Evolutionary conservation across 2,888 invertebrate species (phyloP).

Genomic region (Drosophila stalkeri): DNA sequence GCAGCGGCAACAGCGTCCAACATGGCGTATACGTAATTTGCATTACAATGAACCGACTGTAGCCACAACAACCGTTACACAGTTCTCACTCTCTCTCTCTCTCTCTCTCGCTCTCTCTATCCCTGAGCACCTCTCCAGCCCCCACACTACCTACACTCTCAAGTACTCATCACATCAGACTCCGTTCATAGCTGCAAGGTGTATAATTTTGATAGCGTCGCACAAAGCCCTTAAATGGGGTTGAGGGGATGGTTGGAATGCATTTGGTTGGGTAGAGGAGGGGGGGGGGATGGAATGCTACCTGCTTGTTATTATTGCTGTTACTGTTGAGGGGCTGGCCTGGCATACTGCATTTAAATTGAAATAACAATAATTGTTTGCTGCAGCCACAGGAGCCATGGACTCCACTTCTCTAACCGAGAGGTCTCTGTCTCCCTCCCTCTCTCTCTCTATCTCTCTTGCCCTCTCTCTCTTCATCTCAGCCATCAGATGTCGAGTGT

Average conservation of each 20-base stretch:
- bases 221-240: conserved; percentile 45
- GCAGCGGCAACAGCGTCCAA: conserved; percentile 24
- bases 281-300: not conserved
- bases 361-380: conserved; percentile 75
- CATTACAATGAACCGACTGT: conserved; percentile 68
- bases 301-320: not conserved
- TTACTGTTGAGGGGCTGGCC: conserved; percentile 4
- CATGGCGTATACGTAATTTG: conserved; percentile 74
- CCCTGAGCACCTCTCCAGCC: too few relatives aligned
- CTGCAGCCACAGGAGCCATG: conserved; percentile 33
- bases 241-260: too few relatives aligned
- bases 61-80: conserved; percentile 34
- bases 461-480: not conserved
- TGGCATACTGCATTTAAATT: conserved; percentile 63
- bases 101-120: not conserved
- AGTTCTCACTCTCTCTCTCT: not conserved
- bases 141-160: not conserved
- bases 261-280: not conserved
- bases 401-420: not conserved
- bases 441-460: not conserved
- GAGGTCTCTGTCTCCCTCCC: not conserved
- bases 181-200: conserved; percentile 59
- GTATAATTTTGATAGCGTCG: conserved; percentile 71
- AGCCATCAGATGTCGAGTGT: conserved; percentile 49
- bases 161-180: conserved; percentile 10